Conservation (phyloP, 2,113 vertebrate genomes). For the Tauraco erythrolophus region DNA sequence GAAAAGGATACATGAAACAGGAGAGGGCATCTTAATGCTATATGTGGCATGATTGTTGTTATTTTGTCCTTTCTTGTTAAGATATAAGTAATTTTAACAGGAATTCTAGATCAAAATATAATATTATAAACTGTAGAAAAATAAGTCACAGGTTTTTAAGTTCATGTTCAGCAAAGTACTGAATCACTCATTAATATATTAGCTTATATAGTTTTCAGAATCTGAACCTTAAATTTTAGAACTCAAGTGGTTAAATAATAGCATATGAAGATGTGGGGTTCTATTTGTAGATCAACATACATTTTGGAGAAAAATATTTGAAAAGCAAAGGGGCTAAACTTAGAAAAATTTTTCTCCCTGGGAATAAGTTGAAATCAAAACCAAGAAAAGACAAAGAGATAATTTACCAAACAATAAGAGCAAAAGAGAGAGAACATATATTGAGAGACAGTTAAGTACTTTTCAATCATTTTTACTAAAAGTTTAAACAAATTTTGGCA, state of each 20-base stretch:
- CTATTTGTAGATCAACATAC: background rate
- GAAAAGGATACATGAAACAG: background rate
- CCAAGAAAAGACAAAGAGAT: background rate
- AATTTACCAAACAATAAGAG: background rate
- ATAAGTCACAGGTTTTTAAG: background rate
- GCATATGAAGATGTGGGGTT: rapidly evolving
- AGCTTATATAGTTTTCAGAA: background rate
- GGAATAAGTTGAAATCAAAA: background rate
- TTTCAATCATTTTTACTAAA: background rate
- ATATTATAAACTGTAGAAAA: background rate
- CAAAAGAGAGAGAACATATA: background rate
- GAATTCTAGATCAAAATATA: background rate
- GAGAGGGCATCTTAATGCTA: background rate
- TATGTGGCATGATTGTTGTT: background rate
- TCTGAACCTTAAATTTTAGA: background rate
- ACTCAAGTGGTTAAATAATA: background rate
- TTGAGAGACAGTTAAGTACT: background rate
- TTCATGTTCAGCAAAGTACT: background rate
- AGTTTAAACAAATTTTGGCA: background rate
- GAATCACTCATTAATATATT: background rate
- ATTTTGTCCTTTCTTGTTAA: background rate
- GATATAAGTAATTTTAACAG: background rate
- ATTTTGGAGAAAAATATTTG: background rate
- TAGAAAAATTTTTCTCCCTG: background rate
- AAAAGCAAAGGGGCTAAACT: background rate